Conservation (phyloP, 2,797 vertebrate genomes). For the Atherinosoma microstoma region DNA sequence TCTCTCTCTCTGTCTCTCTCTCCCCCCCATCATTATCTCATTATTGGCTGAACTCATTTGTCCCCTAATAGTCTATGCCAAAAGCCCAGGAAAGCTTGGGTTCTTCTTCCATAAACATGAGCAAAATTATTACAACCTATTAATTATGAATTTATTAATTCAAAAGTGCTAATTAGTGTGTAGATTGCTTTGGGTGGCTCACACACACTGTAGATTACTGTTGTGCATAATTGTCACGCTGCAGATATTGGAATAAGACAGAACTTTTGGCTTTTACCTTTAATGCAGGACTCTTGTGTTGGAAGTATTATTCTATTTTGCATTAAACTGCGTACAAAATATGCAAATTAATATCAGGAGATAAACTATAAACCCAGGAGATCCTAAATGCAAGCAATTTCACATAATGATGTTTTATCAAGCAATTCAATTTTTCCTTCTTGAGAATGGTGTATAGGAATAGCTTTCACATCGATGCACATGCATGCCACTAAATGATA, state of each 20-base stretch:
- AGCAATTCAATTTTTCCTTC: constrained; percentile 38
- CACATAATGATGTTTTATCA: constrained; percentile 49
- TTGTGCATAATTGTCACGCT: constrained; percentile 45
- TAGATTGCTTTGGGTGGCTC: constrained; percentile 32
- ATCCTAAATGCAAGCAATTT: constrained; percentile 37
- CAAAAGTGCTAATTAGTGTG: constrained; percentile 43
- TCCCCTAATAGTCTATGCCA: neutral
- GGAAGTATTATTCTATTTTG: constrained; percentile 54
- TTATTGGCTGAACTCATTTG: neutral
- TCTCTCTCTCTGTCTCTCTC: neutral
- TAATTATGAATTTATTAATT: constrained; percentile 28
- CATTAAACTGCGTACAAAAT: constrained; percentile 67
- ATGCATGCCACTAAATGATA: constrained; percentile 2
- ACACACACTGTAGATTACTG: constrained; percentile 37
- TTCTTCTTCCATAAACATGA: constrained; percentile 8
- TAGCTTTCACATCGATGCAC: constrained; percentile 7
- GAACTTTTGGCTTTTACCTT: constrained; percentile 36
- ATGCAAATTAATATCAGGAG: constrained; percentile 65
- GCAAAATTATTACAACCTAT: constrained; percentile 1
- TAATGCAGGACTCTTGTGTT: constrained; percentile 47
- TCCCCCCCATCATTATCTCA: neutral
- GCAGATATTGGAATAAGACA: constrained; percentile 40
- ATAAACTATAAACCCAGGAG: constrained; percentile 48
- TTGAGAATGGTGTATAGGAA: constrained; percentile 36
- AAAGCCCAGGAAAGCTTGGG: constrained; percentile 1